phyloP scores from a whole-genome alignment of 2,797 vertebrate species.

The Eutrigla gurnardus region DNA sequence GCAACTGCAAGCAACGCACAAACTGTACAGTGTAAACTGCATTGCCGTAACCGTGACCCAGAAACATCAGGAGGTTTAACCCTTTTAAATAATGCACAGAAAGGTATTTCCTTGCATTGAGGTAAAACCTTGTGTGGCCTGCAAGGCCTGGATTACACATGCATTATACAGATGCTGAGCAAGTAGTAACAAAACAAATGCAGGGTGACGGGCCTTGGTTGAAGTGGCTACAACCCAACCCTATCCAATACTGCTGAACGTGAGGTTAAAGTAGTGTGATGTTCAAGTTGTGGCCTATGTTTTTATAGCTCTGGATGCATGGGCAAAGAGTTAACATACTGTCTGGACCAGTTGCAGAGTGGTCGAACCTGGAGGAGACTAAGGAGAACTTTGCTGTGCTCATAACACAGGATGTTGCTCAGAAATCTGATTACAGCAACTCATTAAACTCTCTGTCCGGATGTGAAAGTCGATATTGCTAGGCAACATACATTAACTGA shows the following conservation, averaged over 20 bases:
- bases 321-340: background rate
- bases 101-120: conserved; percentile 43
- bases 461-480: background rate
- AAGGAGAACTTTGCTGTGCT: too few relatives aligned
- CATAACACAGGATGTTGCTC: too few relatives aligned
- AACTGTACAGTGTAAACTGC: conserved; percentile 32
- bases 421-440: too few relatives aligned
- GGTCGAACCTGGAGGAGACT: too few relatives aligned
- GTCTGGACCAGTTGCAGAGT: background rate
- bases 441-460: background rate
- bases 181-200: conserved; percentile 41
- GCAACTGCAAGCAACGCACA: background rate
- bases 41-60: conserved; percentile 54
- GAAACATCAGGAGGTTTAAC: conserved; percentile 52
- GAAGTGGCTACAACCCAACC: conserved; percentile 17
- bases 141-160: conserved; percentile 41
- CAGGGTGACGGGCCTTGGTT: conserved; percentile 2
- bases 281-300: background rate
- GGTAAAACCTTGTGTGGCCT: conserved; percentile 17
- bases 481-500: background rate
- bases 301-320: background rate
- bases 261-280: conserved; percentile 2
- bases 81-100: conserved; percentile 60
- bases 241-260: background rate
- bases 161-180: conserved; percentile 44